Evolutionary conservation across 2,888 invertebrate genomes (phyloP).

Genomic region (Cataglyphis altisquamis): DNA sequence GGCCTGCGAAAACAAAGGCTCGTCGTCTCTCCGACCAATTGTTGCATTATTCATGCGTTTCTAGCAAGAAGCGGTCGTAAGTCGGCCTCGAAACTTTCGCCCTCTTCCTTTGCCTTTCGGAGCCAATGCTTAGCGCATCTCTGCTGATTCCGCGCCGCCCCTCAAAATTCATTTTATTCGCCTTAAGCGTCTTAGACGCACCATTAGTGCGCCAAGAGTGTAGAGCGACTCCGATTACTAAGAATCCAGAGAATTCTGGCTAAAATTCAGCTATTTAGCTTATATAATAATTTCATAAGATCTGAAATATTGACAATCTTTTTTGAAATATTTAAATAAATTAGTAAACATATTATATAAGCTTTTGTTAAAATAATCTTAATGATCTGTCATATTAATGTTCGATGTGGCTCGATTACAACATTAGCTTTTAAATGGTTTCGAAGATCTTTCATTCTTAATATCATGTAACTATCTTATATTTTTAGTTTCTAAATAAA

Average conservation of each 20-base stretch:
- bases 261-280: constrained; percentile 8
- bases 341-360: background rate
- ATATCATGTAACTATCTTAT: constrained; percentile 63
- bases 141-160: constrained; percentile 50
- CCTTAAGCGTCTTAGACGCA: constrained; percentile 71
- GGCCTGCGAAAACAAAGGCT: constrained; percentile 80
- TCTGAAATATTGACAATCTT: constrained; percentile 5
- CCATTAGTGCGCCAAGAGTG: constrained; percentile 72
- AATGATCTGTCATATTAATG: constrained; percentile 77
- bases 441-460: constrained; percentile 59
- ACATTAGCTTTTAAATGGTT: constrained; percentile 48
- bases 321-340: constrained; percentile 2
- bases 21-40: constrained; percentile 75
- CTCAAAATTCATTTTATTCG: constrained; percentile 78
- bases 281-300: background rate
- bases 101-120: constrained; percentile 51
- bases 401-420: constrained; percentile 54
- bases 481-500: constrained; percentile 55
- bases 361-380: constrained; percentile 68
- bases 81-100: constrained; percentile 72
- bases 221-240: constrained; percentile 70
- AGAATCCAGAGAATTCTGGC: constrained; percentile 65
- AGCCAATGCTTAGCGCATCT: constrained; percentile 50
- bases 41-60: constrained; percentile 80
- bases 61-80: constrained; percentile 79